These are phyloP conservation scores for Sceloporus undulatus DNA, from an alignment of 2,113 vertebrate species.

Conservation along the genomic window DNA sequence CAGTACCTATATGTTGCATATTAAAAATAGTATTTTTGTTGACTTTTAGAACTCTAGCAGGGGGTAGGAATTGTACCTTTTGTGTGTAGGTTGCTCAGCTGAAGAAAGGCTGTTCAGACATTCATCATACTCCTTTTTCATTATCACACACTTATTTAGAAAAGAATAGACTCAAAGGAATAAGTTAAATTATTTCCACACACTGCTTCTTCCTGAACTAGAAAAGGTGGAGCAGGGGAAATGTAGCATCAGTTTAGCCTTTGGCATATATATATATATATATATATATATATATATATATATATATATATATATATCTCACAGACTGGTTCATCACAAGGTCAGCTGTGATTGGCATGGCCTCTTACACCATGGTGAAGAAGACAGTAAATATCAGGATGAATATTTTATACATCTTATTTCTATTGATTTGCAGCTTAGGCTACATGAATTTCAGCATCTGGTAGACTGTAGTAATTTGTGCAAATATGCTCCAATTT, in stretches of 20 bases:
- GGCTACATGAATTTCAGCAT: neutral
- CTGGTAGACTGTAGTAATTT: neutral
- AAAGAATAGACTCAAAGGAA: neutral
- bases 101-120: neutral
- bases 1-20: neutral
- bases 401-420: neutral
- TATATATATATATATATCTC: neutral
- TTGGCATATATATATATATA: conserved; percentile 28
- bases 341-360: conserved; percentile 46
- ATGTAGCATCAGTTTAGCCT: conserved; percentile 23
- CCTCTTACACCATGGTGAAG: conserved; percentile 21
- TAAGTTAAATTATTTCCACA: conserved; percentile 39
- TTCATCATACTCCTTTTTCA: neutral
- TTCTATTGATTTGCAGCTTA: neutral
- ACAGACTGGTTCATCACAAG: conserved; percentile 39
- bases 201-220: neutral
- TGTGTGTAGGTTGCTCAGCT: neutral
- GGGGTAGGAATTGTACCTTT: neutral
- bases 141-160: neutral
- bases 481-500: neutral
- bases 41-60: neutral
- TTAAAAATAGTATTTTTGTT: neutral
- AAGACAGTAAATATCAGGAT: conserved; percentile 2
- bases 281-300: neutral
- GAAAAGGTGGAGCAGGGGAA: neutral